These are phyloP conservation scores for Poliocrania exsul DNA, from an alignment of 2,797 vertebrate species.

Conservation along the genomic window DNA sequence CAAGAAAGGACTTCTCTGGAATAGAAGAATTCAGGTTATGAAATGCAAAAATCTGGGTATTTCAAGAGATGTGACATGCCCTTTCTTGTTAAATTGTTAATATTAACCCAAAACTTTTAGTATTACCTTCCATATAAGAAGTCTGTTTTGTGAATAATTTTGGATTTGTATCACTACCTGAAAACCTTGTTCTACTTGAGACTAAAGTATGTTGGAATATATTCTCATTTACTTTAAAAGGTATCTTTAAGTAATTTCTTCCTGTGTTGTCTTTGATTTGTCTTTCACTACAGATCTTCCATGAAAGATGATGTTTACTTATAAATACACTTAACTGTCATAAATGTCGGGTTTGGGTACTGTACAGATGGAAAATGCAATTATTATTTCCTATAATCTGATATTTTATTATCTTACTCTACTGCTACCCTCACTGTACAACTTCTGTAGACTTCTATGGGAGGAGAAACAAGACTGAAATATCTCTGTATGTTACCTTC, in stretches of 20 bases:
- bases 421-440: neutral
- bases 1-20: neutral
- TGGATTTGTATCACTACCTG: neutral
- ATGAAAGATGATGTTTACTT: neutral
- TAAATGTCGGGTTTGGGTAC: neutral
- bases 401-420: neutral
- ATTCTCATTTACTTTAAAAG: neutral
- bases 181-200: neutral
- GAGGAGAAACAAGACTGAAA: neutral
- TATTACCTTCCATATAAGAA: neutral
- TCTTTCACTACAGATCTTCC: neutral
- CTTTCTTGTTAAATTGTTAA: neutral
- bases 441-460: neutral
- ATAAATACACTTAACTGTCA: neutral
- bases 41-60: neutral
- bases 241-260: neutral
- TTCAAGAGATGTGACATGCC: neutral
- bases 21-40: neutral
- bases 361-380: neutral
- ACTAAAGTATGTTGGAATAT: neutral
- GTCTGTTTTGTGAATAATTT: neutral
- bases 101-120: neutral
- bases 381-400: neutral
- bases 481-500: neutral
- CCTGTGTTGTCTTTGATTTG: neutral